Evolutionary conservation across 1,140 invertebrate species (phyloP).

Genomic region (Pseudachorutes palmiensis): DNA sequence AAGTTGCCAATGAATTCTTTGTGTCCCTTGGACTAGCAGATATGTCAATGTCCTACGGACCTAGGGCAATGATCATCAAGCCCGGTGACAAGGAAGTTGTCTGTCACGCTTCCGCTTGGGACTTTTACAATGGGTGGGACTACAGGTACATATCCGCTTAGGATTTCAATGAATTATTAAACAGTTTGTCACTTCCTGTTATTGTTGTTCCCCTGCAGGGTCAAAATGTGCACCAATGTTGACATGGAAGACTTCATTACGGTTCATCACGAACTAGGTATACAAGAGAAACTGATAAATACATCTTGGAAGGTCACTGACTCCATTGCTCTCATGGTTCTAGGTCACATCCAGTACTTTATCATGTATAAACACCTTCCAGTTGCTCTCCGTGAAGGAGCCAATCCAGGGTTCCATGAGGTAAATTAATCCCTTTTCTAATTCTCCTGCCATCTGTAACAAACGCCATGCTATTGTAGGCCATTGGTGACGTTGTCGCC

Average conservation of each 20-base stretch:
- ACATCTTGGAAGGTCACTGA: too few relatives aligned
- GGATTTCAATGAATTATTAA: too few relatives aligned
- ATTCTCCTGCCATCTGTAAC: background rate
- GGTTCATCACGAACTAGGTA: slow-evolving; percentile 70
- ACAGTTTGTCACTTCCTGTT: background rate
- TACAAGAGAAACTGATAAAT: too few relatives aligned
- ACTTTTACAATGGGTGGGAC: slow-evolving; percentile 61
- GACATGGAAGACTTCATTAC: slow-evolving; percentile 81
- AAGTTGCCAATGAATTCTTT: slow-evolving; percentile 29
- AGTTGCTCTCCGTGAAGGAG: slow-evolving; percentile 76
- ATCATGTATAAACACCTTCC: slow-evolving; percentile 73
- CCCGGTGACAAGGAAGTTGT: slow-evolving; percentile 26
- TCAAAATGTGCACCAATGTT: slow-evolving; percentile 90
- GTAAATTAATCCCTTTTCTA: slow-evolving; percentile 43
- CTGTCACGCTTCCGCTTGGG: slow-evolving; percentile 41
- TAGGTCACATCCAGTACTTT: slow-evolving; percentile 58
- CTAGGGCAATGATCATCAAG: slow-evolving; percentile 26
- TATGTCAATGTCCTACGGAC: slow-evolving; percentile 23
- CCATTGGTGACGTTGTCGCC: slow-evolving; percentile 74
- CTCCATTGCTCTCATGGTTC: too few relatives aligned
- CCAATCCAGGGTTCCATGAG: slow-evolving; percentile 94
- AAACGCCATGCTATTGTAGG: background rate
- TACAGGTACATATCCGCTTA: too few relatives aligned
- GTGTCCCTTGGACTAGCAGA: slow-evolving; percentile 7
- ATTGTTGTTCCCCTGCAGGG: slow-evolving; percentile 54